Base-by-base conservation (phyloP, 1,140 invertebrate species). In the Eriocheir sinensis region DNA sequence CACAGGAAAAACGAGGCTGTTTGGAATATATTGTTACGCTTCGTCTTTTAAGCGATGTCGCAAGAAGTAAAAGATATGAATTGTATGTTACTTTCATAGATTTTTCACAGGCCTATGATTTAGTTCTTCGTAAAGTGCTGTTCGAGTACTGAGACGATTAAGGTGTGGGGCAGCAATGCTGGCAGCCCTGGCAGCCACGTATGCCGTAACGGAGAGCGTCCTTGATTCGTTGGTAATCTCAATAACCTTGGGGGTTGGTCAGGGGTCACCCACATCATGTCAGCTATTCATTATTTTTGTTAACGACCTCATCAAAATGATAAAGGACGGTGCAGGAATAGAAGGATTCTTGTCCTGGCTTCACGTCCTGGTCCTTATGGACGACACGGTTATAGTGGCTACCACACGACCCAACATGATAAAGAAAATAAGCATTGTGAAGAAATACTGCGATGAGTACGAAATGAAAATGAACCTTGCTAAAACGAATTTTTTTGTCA, bases 1-100 rank as follows among this genome's bases (percentile, higher is more conserved):
- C 40, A 27, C 38, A 48, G 41, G 27, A 0, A 17, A 36, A 60
- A 44, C 44, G 44, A 90, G 8, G 89, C 2, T 91, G 53, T 38
- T 9, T 91, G 32, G 89, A 91, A 41, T 53, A 91, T 38, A 72
- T 91, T 0, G 30, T 91, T 32, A 91, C 89, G 12, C 40, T 91
- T 36, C 27, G 48, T 15, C 34, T 91, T 27, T 3, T 91, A 38
- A 32, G n/a, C 32, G 89, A 72, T 91, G 27, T 72, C 32, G 60
- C 89, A 3, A 91, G 60, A 3, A 91, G 32, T 34, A 91, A 89
- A 30, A 91, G 38, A 38, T 79, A 2, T 0, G 36, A 30, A 36
- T 72, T 91, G 34, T 91, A 30, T 27, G 34, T 36, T 9, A 38
- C 34, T 72, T 91, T 72, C 72, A 6, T 91, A 34, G 48, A 91